phyloP scores from a whole-genome alignment of 2,888 invertebrate species.

The Dinocampus coccinellae region DNA sequence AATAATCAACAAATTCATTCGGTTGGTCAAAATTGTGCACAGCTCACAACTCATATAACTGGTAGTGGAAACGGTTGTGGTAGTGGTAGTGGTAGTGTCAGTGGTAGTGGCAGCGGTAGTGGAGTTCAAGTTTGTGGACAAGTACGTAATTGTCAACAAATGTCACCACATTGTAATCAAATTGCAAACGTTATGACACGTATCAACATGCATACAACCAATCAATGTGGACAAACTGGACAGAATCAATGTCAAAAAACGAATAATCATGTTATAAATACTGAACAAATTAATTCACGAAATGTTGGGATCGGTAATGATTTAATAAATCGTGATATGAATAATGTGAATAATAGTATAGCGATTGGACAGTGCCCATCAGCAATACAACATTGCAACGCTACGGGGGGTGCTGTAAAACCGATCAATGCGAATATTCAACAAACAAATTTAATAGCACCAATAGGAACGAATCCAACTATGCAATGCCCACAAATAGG shows the following conservation, averaged over 20 bases:
- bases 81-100: slow-evolving; percentile 39
- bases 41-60: slow-evolving; percentile 24
- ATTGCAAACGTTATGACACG: slow-evolving; percentile 47
- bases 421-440: slow-evolving; percentile 45
- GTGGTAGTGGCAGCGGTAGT: slow-evolving; percentile 43
- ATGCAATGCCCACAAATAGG: slow-evolving; percentile 48
- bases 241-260: slow-evolving; percentile 46
- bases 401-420: slow-evolving; percentile 14
- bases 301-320: slow-evolving; percentile 30
- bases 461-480: slow-evolving; percentile 42
- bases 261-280: slow-evolving; percentile 41
- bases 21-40: slow-evolving; percentile 47
- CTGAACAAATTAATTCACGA: slow-evolving; percentile 19
- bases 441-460: slow-evolving; percentile 49
- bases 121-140: slow-evolving; percentile 34
- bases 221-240: slow-evolving; percentile 50
- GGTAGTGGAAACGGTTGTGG: slow-evolving; percentile 40
- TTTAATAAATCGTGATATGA: slow-evolving; percentile 31
- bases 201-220: slow-evolving; percentile 55
- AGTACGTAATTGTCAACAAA: slow-evolving; percentile 56
- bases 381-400: slow-evolving; percentile 53
- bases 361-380: slow-evolving; percentile 70
- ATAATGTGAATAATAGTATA: slow-evolving; percentile 48
- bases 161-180: slow-evolving; percentile 46
- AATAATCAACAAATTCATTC: slow-evolving; percentile 51